Base-by-base conservation (phyloP, 2,113 vertebrate genomes). In the Sinocyclocheilus anophthalmus region DNA sequence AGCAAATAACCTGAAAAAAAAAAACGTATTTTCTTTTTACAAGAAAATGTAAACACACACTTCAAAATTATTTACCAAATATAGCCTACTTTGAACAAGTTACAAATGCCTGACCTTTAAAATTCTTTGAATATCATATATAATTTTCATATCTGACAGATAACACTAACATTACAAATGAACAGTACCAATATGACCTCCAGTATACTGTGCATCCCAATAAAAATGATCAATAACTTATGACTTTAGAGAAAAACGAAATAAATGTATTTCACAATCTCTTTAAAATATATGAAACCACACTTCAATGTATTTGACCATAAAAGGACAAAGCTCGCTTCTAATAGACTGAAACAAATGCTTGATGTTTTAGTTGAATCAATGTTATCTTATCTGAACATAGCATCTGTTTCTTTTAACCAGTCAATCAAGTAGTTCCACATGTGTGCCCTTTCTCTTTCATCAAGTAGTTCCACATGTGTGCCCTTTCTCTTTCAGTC, bases 351-450 rank as follows among this genome's bases (percentile, higher is more conserved):
- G 22, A 76, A 76, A 76, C 1, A 76, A 76, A 2, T 24, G n/a
- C 4, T 12, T 30, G 16, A 33, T 80, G 37, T 81, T 78, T 26
- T 48, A 16, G 59, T 67, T 82, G 50, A 26, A 77, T 55, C 1
- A 8, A 2, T 18, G 39, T 33, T 69, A 5, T 67, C 24, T 82
- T 50, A 82, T 69, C 80, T 82, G 42, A 22, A 13, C 42, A 67
- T 20, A 30, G 37, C 79, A 69, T 82, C 80, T 67, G 77, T 61
- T 14, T 80, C 53, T 48, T 13, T 82, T 50, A 82, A 33, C 42
- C 80, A 53, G 80, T 48, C 24, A 30, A 3, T 67, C 61, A 6
- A 81, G 79, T 30, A n/a, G 0, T 2, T 26, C n/a, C 79, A 53
- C 13, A 69, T 53, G 63, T 26, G 24, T 22, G 3, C 9, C 13